Evolutionary conservation across 2,113 vertebrate species (phyloP).

Genomic region (Heteronetta atricapilla): DNA sequence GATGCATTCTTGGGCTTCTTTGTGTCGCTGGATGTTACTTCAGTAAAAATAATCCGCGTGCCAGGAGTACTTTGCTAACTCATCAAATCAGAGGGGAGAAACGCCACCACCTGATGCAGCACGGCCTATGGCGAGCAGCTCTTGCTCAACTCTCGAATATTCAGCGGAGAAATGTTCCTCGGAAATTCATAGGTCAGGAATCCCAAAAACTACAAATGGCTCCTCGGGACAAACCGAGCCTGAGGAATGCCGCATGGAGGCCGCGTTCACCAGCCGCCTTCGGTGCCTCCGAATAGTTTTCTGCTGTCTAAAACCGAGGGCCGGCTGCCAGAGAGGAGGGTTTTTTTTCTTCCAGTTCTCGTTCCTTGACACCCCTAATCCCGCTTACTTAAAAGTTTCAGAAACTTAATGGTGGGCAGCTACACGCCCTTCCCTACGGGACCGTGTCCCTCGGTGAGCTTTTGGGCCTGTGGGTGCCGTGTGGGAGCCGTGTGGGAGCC

Average conservation of each 20-base stretch:
- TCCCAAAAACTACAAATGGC: conserved; percentile 23
- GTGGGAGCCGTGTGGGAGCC: no score
- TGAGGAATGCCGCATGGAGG: background rate
- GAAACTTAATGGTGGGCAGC: background rate
- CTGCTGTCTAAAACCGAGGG: background rate
- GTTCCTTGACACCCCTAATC: background rate
- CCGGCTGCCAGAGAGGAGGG: background rate
- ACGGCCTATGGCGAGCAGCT: conserved; percentile 6
- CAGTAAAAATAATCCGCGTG: conserved; percentile 28
- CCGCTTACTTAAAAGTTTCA: background rate
- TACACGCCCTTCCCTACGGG: background rate
- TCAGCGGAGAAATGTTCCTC: background rate
- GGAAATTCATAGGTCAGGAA: conserved; percentile 46
- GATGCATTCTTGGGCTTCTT: conserved; percentile 4
- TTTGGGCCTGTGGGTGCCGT: background rate
- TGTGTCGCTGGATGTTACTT: conserved; percentile 40
- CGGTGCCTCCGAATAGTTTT: background rate
- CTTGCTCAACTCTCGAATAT: conserved; percentile 37
- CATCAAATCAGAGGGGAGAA: conserved; percentile 48
- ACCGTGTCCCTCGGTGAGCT: background rate
- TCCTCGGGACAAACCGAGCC: background rate
- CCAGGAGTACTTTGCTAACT: conserved; percentile 28
- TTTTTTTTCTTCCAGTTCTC: background rate
- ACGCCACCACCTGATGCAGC: conserved; percentile 42
- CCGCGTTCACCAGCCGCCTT: background rate